A percentile compares a stretch with the other conserved stretches of the same genome.
Conservation (phyloP, 2,888 invertebrate genomes). For the Isoperla grammatica region DNA sequence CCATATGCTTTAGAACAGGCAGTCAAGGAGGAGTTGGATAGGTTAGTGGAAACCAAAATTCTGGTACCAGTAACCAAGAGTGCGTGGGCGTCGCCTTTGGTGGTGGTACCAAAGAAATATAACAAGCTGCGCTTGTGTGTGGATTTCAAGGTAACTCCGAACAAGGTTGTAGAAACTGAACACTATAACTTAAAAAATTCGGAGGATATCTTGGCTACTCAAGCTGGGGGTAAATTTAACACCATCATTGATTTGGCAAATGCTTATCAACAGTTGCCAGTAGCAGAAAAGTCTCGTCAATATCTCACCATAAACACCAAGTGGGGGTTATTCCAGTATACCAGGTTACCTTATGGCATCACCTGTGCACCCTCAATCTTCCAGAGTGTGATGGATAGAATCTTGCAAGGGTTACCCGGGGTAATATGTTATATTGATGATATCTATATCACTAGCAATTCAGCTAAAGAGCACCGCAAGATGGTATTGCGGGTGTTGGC, state of each 20-base stretch:
- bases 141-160: constrained; percentile 3
- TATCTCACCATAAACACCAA: background rate
- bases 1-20: background rate
- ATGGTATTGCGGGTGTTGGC: constrained; percentile 27
- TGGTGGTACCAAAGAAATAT: constrained; percentile 3
- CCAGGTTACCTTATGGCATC: background rate
- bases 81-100: constrained; percentile 6
- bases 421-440: constrained; percentile 29
- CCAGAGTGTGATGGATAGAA: background rate
- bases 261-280: constrained; percentile 6
- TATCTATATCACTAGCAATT: constrained; percentile 23
- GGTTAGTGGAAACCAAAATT: background rate
- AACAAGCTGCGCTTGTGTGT: background rate
- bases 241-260: background rate
- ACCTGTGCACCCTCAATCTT: background rate
- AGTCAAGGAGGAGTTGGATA: background rate
- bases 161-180: background rate
- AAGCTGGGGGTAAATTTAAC: background rate
- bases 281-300: background rate
- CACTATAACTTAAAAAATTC: background rate
- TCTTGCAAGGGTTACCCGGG: constrained; percentile 19
- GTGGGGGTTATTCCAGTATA: background rate
- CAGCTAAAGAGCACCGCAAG: constrained; percentile 21
- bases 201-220: background rate
- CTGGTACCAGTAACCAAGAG: background rate